Percentiles rank a stretch among this genome's conserved stretches.
These are phyloP conservation scores for Drosophila subobscura DNA, from an alignment of 1,140 invertebrate species.

Conservation along the genomic window DNA sequence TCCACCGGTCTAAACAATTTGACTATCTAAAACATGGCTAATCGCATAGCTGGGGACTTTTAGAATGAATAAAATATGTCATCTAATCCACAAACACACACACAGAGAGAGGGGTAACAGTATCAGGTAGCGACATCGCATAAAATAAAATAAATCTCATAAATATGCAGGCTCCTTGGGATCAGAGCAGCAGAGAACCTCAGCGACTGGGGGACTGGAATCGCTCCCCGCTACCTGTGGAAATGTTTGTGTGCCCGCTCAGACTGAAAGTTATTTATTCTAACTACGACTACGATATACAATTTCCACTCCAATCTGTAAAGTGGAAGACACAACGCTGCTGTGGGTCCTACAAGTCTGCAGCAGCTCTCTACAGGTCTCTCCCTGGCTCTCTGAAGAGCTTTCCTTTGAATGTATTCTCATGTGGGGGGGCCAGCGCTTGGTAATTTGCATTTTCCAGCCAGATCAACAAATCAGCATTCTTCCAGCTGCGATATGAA, in stretches of 20 bases:
- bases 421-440: constrained; percentile 29
- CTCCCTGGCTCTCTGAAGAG: not conserved
- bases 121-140: constrained; percentile 74
- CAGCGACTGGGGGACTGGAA: constrained; percentile 16
- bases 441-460: constrained; percentile 64
- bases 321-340: constrained; percentile 58
- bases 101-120: constrained; percentile 2
- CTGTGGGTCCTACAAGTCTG: constrained; percentile 57
- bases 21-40: constrained; percentile 52
- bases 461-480: constrained; percentile 59
- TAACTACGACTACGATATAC: constrained; percentile 66
- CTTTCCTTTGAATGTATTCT: constrained; percentile 5
- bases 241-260: constrained; percentile 41
- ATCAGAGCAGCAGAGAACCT: constrained; percentile 2
- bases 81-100: constrained; percentile 51
- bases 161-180: constrained; percentile 60
- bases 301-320: constrained; percentile 56
- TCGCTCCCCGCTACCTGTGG: constrained; percentile 39
- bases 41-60: constrained; percentile 41
- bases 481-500: constrained; percentile 54
- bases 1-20: constrained; percentile 44
- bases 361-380: not conserved
- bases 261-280: constrained; percentile 69
- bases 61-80: constrained; percentile 55
- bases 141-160: constrained; percentile 81